Evolutionary conservation across 2,888 invertebrate genomes (phyloP), one percentile per base, ranked within the genome.

Genomic region (Miltochrista miniata): DNA sequence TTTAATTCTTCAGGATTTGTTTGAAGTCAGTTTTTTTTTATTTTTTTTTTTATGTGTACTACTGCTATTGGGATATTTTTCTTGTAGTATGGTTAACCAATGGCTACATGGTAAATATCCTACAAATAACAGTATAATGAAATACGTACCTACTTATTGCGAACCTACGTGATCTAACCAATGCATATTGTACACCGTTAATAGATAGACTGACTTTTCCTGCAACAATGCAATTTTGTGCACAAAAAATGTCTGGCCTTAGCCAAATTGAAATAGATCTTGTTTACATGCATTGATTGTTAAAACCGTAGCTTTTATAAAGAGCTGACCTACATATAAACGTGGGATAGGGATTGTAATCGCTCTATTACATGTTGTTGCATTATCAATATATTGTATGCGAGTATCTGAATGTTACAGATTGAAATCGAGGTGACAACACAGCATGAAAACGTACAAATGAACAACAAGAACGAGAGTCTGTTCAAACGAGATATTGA

Each of bases 201-300:
- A 24, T 24, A 2, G 18, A 24, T 24, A 24, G 18, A 24, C 5
- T 24, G 18, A 24, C 47, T 54, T 43, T 54, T 55, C 45, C 50
- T 43, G 68, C 73, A 66, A 68, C 62, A 80, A 82, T 80, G 81
- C 79, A 79, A n/a, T 75, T 51, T 74, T 60, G 57, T 74, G 60
- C 58, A 81, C 72, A 80, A 82, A 86, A 43, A 83, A 80, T 68
- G 74, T 79, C 79, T 85, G 84, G 85, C 79, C 48, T 54, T 54
- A 56, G 49, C 83, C 85, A 86, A 87, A 87, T 87, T 85, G 76
- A 87, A 82, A 85, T 80, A 78, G 79, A 71, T 83, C 76, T 83
- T 78, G 76, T 67, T 79, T 72, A 74, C 79, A 72, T 82, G 81
- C 79, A 76, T 73, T 78, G 61, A 79, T 79, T 81, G 81, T 82